phyloP scores from a whole-genome alignment of 2,888 invertebrate species.

The Nezara viridula region DNA sequence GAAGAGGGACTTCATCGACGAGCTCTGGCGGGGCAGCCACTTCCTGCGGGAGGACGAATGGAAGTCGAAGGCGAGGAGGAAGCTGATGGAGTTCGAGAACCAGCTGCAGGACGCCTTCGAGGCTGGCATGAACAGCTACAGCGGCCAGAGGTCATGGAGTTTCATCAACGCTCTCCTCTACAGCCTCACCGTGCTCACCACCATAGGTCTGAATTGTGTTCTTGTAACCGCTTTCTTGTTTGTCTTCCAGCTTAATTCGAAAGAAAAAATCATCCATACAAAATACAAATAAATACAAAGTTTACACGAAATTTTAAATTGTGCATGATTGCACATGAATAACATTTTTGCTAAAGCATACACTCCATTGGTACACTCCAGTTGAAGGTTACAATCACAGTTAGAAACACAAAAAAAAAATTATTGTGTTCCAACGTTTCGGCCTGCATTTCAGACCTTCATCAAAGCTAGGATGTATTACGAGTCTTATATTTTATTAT shows the following conservation, averaged over 20 bases:
- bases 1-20: conserved; percentile 87
- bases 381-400: no score
- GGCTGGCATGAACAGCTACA: conserved; percentile 86
- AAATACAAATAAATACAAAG: no score
- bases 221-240: not conserved
- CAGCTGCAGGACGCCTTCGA: conserved; percentile 87
- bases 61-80: conserved; percentile 87
- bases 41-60: conserved; percentile 89
- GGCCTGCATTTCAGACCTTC: no score
- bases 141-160: conserved; percentile 88
- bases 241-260: not conserved
- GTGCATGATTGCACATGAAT: no score
- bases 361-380: no score
- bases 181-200: conserved; percentile 88
- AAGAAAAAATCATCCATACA: not conserved
- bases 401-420: no score
- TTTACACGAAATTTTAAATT: no score
- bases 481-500: no score
- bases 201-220: conserved; percentile 81
- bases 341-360: no score
- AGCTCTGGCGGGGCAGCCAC: conserved; percentile 85
- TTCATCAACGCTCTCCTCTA: conserved; percentile 89
- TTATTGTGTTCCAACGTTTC: no score
- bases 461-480: no score
- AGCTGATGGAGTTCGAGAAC: conserved; percentile 87